Conservation (phyloP, 2,113 vertebrate genomes). For the Australoheros scitulus region DNA sequence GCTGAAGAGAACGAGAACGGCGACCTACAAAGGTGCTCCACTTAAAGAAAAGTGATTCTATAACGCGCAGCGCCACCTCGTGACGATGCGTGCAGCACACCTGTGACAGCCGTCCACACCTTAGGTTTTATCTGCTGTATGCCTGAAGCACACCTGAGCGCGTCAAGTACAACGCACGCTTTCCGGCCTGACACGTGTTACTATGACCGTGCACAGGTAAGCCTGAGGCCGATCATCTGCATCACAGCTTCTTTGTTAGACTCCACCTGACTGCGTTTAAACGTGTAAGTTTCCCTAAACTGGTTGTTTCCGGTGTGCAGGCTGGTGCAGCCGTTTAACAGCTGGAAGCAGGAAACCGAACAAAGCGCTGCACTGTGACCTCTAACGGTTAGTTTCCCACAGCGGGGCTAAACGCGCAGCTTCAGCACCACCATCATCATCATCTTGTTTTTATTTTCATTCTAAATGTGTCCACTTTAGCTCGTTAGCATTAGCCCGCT, state of each 20-base stretch:
- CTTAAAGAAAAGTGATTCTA: too few relatives aligned
- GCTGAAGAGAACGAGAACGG: too few relatives aligned
- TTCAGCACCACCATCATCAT: rapidly evolving
- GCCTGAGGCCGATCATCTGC: not conserved
- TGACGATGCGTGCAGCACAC: too few relatives aligned
- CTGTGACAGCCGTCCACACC: too few relatives aligned
- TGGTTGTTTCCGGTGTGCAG: not conserved
- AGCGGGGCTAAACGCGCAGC: not conserved
- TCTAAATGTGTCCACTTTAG: not conserved
- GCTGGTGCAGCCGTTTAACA: not conserved
- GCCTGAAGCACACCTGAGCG: not conserved
- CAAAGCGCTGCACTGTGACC: not conserved
- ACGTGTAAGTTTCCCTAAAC: not conserved
- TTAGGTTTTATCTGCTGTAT: too few relatives aligned
- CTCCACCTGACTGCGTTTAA: not conserved
- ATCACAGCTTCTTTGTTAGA: not conserved
- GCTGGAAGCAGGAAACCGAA: not conserved
- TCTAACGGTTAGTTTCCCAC: rapidly evolving
- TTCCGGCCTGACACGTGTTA: not conserved
- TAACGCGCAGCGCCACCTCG: too few relatives aligned
- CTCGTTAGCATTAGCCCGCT: not conserved
- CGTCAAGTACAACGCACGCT: too few relatives aligned
- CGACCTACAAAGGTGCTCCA: too few relatives aligned
- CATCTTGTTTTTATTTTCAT: not conserved
- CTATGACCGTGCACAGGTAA: not conserved